Base-by-base conservation (phyloP, 2,113 vertebrate species). In the Gambusia holbrooki region DNA sequence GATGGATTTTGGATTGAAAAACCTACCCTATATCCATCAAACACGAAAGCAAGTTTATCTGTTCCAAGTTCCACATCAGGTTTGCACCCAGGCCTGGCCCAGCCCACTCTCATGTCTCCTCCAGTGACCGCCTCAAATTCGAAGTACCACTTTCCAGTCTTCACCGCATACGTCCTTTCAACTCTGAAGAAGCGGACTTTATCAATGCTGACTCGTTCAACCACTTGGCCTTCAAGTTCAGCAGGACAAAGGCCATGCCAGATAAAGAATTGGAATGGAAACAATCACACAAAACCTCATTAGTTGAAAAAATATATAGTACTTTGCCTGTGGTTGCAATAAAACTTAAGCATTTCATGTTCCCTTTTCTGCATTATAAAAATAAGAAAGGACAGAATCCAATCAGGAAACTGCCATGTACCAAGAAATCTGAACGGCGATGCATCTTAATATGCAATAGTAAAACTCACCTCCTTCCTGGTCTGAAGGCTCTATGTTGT, bases 91-190 rank as follows among this genome's bases (percentile, higher is more conserved):
- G 98, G 97, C 71, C 97, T 95, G 84, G 98, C 98, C 98, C 98
- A 99, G 88, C 98, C 98, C 37, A 99, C 97, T 37, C 97, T 95
- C 97, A 99, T 99, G 89, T 99, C 98, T 87, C 98, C 98, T 77
- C 97, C 97, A 0, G 97, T 98, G 79, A 99, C 97, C 1, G 95
- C 96, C 89, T 99, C 98, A 87, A 99, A 99, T 85, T 99, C 98
- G 86, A 98, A 99, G 91, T 99, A 99, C 98, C 98, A 99, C 75
- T 96, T 97, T 35, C 98, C 98, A 8, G 93, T 94, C 90, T 88
- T 96, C 69, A 99, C 98, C 0, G 97, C 96, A 0, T 99, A 98
- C 6, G 97, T 97, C 40, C 94, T 91, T 71, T 99, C 97, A 30
- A 97, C 96, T 73, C 98, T 95, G 93, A 99, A 99, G 94, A 98